Evolutionary conservation across 2,888 invertebrate species (phyloP), one percentile per base, ranked within the genome.

Genomic region (Diachrysia chrysitis): DNA sequence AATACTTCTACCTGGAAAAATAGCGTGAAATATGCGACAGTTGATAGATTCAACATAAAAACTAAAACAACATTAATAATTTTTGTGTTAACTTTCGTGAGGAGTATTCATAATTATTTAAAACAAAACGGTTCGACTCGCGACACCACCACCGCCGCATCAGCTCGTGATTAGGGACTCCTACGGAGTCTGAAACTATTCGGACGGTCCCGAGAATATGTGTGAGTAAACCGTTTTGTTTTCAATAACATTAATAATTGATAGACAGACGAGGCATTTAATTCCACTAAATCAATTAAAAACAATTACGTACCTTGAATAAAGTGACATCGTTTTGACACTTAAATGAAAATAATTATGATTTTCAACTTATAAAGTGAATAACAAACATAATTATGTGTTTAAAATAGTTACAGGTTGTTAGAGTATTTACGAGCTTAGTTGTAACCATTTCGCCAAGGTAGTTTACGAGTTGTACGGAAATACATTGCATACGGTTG

Each of bases 401-500:
- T 29, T 60, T 32, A 48, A 53, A 67, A 58, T 67, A 63, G 54
- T 48, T 25, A 55, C 51, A 60, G 25, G 55, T 48, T 9, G 58
- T 78, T 55, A 42, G 48, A 37, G 7, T 3, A 14, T 32, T 46
- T 59, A 72, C 59, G 29, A 35, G 55, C 35, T 32, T 56, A 72
- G 58, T 57, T 57, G 63, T 58, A 46, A 51, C 69, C 56, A 69
- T 75, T 75, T 78, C 48, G 37, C 21, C 48, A 29, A 10, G 21
- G 35, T 64, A 74, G 69, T 75, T 75, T 75, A 79, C 19, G 63
- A 54, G 53, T 19, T 16, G 56, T 35, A 62, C 61, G 53, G 56
- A 74, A 75, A 64, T 78, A 69, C 58, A 63, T 32, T 51, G 59
- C 63, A 62, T 29, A 42, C 56, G 56, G 35, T 74, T 68, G 63